Evolutionary conservation across 2,113 vertebrate species (phyloP).

Genomic region (Xenus cinereus): DNA sequence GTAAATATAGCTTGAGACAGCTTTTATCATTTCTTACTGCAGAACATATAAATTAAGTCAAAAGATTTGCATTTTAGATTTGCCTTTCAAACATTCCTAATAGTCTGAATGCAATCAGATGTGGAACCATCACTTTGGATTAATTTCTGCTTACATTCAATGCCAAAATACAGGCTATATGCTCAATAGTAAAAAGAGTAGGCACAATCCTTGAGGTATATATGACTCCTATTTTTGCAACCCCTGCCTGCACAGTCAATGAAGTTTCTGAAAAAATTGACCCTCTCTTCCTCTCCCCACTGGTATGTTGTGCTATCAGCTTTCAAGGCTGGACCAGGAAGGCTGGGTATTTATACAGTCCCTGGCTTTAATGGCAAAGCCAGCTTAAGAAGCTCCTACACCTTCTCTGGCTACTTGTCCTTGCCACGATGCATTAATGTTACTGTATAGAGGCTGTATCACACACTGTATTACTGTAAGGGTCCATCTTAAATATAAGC

Average conservation of each 20-base stretch:
- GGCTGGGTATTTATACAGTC: neutral
- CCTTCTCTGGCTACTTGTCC: neutral
- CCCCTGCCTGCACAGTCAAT: neutral
- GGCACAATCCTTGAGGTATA: neutral
- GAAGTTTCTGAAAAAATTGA: neutral
- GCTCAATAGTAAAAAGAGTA: neutral
- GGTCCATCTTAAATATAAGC: neutral
- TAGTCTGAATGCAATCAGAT: neutral
- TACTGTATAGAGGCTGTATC: neutral
- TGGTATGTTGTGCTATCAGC: neutral
- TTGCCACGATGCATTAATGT: neutral
- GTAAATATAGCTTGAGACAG: neutral
- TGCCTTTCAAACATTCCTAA: neutral
- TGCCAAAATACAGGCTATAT: neutral
- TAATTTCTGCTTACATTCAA: neutral
- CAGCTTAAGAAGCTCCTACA: neutral
- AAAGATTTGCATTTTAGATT: neutral
- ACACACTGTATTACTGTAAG: rapidly evolving
- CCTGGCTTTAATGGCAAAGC: neutral
- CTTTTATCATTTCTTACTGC: neutral
- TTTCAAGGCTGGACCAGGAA: neutral
- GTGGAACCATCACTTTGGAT: neutral
- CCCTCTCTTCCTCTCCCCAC: neutral
- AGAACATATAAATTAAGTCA: neutral
- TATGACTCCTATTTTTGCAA: neutral